These are phyloP conservation scores for Serilophus lunatus DNA, from an alignment of 2,113 vertebrate species.

Conservation along the genomic window DNA sequence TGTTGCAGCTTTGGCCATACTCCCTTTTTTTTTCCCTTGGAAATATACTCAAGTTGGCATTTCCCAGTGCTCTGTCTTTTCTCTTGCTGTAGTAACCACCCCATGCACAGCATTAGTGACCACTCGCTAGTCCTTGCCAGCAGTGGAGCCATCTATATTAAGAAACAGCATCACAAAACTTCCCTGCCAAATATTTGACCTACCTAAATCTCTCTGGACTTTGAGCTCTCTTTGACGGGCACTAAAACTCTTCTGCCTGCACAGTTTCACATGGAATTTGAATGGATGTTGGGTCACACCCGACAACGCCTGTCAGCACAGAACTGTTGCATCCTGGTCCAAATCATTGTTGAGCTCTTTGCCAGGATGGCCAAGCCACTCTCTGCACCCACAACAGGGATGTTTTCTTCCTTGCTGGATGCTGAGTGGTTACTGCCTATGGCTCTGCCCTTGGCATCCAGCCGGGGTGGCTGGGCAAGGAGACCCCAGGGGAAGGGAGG, in stretches of 20 bases:
- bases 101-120: rapidly evolving
- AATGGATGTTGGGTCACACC: rapidly evolving
- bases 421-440: rapidly evolving
- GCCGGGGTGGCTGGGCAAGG: neutral
- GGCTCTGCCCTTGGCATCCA: neutral
- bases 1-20: rapidly evolving
- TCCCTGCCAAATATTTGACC: neutral
- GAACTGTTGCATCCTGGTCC: neutral
- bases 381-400: rapidly evolving
- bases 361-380: neutral
- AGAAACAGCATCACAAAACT: neutral
- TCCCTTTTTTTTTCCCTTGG: neutral
- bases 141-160: neutral
- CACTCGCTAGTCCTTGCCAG: rapidly evolving
- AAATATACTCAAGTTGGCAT: neutral
- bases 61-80: rapidly evolving
- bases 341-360: neutral
- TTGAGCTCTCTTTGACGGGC: neutral
- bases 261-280: rapidly evolving
- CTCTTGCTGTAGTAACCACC: neutral
- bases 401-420: neutral
- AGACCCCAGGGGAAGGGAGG: neutral
- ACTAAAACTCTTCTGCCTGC: neutral
- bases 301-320: rapidly evolving
- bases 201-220: neutral